Conservation (phyloP, 2,888 invertebrate species). For the Hemicrepidius hirtus region DNA sequence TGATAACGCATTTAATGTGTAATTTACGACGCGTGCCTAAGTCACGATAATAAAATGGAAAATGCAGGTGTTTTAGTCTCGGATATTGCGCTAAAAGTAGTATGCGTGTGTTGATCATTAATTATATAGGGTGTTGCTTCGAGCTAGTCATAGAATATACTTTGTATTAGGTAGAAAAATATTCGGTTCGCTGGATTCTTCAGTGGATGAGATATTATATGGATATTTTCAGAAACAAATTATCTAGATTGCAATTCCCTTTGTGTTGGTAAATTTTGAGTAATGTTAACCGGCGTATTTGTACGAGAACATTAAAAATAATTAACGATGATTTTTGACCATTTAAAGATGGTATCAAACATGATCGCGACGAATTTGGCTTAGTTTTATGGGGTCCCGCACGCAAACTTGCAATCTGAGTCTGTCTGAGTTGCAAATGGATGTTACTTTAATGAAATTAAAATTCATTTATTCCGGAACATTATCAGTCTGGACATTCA, state of each 20-base stretch:
- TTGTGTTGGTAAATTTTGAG: constrained; percentile 9
- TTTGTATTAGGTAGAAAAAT: too few relatives aligned
- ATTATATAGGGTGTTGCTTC: too few relatives aligned
- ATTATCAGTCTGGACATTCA: constrained; percentile 65
- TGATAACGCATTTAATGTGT: constrained; percentile 37
- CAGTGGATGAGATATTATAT: too few relatives aligned
- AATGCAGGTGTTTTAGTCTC: constrained; percentile 13
- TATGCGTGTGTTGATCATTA: not conserved
- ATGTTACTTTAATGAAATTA: constrained; percentile 71
- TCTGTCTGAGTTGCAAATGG: constrained; percentile 67
- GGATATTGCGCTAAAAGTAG: constrained; percentile 10
- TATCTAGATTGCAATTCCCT: not conserved
- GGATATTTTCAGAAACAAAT: too few relatives aligned
- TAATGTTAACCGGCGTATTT: constrained; percentile 10
- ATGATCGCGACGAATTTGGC: constrained; percentile 53
- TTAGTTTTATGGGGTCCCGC: constrained; percentile 56
- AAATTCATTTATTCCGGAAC: constrained; percentile 72
- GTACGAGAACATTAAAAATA: constrained; percentile 37
- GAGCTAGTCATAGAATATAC: too few relatives aligned
- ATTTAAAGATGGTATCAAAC: constrained; percentile 51
- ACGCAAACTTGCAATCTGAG: constrained; percentile 70
- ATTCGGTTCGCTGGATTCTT: too few relatives aligned
- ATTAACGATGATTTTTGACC: constrained; percentile 51
- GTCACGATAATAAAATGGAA: constrained; percentile 32
- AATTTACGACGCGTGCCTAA: constrained; percentile 39